Evolutionary conservation across 2,113 vertebrate genomes (phyloP), one percentile per base, ranked within the genome.

Genomic region (Mugil cephalus): DNA sequence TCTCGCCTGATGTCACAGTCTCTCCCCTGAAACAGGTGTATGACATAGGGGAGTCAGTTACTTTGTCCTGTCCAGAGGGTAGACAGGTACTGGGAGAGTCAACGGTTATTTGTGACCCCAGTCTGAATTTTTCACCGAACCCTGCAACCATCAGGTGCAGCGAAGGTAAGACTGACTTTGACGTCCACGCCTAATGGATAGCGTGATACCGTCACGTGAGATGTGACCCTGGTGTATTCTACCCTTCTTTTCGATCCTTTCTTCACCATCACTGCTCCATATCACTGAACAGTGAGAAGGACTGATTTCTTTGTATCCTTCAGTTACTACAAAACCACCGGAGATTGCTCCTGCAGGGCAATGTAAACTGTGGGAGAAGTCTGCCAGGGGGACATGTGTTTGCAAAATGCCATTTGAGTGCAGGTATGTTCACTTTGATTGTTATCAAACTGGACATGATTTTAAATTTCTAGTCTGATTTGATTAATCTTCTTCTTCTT

Each of bases 381-480:
- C 85, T 12, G 47, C 90, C 47, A 88, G 91, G 68, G 93, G 87
- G 0, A 88, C 68, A 68, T 97, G 96, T 80, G 84, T 96, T 69
- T 98, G 96, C 81, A 97, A 92, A 93, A 91, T 96, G 92, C 95
- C 95, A 8, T 92, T 92, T 47, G 95, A 97, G 38, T 97, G 97
- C 87, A 85, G 93, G 97, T 97, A 93, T 89, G 91, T 83, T 75
- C 34, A 18, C 4, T 69, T 6, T 34, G 6, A 10, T 56, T 4
- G 21, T 48, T 10, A 42, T n/a, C 1, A n/a, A 3, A 38, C 21
- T 48, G 4, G 6, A 15, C 6, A 34, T 21, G 2, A n/a, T n/a
- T n/a, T n/a, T n/a, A n/a, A n/a, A n/a, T n/a, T n/a, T n/a, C n/a
- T n/a, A n/a, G 1, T 0, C 7, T 17, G 7, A 50, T 45, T 43